These are phyloP conservation scores for Aphidius colemani DNA, from an alignment of 2,888 invertebrate genomes.

Conservation along the genomic window DNA sequence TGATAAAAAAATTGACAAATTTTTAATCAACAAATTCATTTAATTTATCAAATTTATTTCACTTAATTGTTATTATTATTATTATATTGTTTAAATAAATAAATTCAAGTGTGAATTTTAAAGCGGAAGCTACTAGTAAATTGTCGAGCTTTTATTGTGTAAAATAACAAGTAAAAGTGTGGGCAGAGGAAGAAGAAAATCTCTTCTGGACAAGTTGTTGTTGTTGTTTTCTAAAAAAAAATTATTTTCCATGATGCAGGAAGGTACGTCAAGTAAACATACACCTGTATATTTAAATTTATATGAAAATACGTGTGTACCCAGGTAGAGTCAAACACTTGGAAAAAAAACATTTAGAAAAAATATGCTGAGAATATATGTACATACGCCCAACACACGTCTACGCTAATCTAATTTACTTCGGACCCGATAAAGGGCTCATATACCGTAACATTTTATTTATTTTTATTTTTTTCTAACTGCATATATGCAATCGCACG, in stretches of 20 bases:
- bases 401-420: conserved; percentile 51
- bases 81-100: conserved; percentile 5
- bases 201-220: no score
- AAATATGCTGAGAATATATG: no score
- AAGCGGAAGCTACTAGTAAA: conserved; percentile 16
- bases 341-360: no score
- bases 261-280: conserved; percentile 41
- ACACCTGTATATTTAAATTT: conserved; percentile 17
- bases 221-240: no score
- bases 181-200: no score
- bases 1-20: no score
- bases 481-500: no score
- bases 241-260: conserved; percentile 32
- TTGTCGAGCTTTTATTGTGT: neutral
- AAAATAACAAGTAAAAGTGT: no score
- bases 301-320: conserved; percentile 15
- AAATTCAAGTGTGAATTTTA: neutral
- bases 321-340: no score
- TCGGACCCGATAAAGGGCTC: conserved; percentile 47
- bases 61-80: neutral
- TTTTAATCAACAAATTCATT: no score
- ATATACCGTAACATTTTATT: conserved; percentile 43
- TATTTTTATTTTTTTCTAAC: no score
- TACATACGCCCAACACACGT: conserved; percentile 41
- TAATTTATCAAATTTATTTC: no score